A percentile compares a stretch with the other conserved stretches of the same genome.
Evolutionary conservation across 2,888 invertebrate genomes (phyloP).

Genomic region (Molorchus minor): DNA sequence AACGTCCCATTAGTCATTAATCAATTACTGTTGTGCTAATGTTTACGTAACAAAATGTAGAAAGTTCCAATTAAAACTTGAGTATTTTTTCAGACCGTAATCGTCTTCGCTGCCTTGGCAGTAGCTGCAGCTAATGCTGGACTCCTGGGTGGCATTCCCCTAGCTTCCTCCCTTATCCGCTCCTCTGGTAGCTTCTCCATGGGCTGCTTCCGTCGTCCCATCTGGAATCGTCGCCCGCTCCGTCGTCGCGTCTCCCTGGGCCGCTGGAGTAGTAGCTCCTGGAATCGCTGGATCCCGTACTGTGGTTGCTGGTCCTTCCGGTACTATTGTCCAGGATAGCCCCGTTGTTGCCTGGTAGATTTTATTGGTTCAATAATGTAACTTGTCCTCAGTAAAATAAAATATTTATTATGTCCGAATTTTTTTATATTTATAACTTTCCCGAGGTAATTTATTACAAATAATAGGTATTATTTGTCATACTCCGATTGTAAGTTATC

Average conservation of each 20-base stretch:
- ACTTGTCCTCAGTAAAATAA: no score
- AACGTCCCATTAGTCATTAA: no score
- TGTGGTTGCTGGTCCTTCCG: background rate
- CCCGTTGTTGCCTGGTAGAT: background rate
- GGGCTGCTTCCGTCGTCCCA: background rate
- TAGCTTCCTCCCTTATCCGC: constrained; percentile 9
- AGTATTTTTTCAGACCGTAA: background rate
- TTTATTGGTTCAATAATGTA: background rate
- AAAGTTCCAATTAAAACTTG: no score
- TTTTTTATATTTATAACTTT: no score
- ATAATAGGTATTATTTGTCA: no score
- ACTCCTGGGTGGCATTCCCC: constrained; percentile 1
- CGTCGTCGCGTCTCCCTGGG: background rate
- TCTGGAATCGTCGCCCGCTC: constrained; percentile 3
- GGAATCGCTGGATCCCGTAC: background rate
- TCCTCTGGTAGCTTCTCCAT: background rate
- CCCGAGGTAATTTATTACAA: no score
- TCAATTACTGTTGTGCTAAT: no score
- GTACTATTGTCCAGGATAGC: background rate
- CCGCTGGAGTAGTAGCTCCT: constrained; percentile 1
- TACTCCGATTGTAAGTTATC: no score
- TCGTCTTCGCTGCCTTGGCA: constrained; percentile 5
- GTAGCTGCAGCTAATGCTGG: constrained; percentile 12
- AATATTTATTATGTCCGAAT: no score
- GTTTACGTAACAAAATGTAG: no score